Evolutionary conservation across 1,140 invertebrate genomes (phyloP).

Genomic region (Pissodes strobi): DNA sequence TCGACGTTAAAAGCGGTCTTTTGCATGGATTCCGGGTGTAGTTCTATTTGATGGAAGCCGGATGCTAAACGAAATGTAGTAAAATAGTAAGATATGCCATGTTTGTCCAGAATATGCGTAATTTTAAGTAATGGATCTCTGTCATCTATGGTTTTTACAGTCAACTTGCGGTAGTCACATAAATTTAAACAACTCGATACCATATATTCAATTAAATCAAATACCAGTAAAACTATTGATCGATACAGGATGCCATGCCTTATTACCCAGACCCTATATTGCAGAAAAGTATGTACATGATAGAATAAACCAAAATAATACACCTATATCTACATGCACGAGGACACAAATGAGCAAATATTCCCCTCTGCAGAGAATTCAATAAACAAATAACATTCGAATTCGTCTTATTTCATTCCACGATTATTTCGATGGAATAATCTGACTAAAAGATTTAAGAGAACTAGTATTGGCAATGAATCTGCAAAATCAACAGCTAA

Average conservation of each 20-base stretch:
- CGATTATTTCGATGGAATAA: slow-evolving; percentile 40
- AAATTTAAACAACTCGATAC: too few species aligned
- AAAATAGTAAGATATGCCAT: slow-evolving; percentile 54
- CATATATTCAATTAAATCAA: too few species aligned
- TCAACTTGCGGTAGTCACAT: slow-evolving; percentile 52
- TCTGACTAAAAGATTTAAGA: slow-evolving; percentile 28
- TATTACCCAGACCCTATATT: too few species aligned
- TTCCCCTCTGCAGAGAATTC: too few species aligned
- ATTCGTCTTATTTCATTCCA: too few species aligned
- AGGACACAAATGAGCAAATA: too few species aligned
- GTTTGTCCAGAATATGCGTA: slow-evolving; percentile 53
- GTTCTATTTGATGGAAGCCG: slow-evolving; percentile 60
- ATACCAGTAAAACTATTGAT: too few species aligned
- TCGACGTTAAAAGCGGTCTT: slow-evolving; percentile 59
- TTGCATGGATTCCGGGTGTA: slow-evolving; percentile 47
- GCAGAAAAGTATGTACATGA: too few species aligned
- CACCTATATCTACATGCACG: too few species aligned
- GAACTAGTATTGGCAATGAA: slow-evolving; percentile 33
- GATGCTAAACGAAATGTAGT: slow-evolving; percentile 54
- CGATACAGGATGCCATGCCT: too few species aligned
- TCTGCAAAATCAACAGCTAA: slow-evolving; percentile 19
- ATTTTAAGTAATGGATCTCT: slow-evolving; percentile 60
- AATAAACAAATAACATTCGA: too few species aligned
- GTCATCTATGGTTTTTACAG: slow-evolving; percentile 49
- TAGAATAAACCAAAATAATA: too few species aligned